These are phyloP conservation scores for Aleiodes testaceus DNA, from an alignment of 2,888 invertebrate species.

Conservation along the genomic window DNA sequence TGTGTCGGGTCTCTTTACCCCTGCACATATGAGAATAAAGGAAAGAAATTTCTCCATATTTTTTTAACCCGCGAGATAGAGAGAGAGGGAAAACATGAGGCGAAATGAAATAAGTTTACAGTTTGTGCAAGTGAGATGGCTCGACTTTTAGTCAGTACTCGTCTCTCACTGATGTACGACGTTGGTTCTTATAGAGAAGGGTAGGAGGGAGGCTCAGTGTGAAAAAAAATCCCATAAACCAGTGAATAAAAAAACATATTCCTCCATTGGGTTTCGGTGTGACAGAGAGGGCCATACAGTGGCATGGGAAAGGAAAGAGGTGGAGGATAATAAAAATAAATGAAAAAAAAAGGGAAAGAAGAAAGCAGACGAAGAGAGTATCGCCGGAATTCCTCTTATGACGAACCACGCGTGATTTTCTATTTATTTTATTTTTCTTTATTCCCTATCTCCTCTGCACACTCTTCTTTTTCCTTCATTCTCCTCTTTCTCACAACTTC, in stretches of 20 bases:
- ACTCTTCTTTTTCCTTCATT: constrained; percentile 46
- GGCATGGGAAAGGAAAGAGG: constrained; percentile 40
- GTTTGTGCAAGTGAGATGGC: constrained; percentile 52
- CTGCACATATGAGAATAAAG: constrained; percentile 9
- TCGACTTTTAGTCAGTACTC: constrained; percentile 59
- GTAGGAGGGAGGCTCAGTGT: constrained; percentile 57
- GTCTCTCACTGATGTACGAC: constrained; percentile 70
- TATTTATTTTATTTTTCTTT: constrained; percentile 55
- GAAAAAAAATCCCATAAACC: constrained; percentile 73
- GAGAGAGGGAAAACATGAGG: constrained; percentile 40
- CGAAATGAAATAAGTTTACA: constrained; percentile 12
- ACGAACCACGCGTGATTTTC: constrained; percentile 71
- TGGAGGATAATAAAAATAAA: constrained; percentile 41
- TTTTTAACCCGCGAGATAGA: constrained; percentile 11
- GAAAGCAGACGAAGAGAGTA: constrained; percentile 56
- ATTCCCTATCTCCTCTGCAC: constrained; percentile 24
- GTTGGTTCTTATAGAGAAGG: constrained; percentile 52
- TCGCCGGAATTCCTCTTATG: constrained; percentile 72
- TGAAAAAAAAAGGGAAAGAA: constrained; percentile 37
- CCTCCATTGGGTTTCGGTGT: constrained; percentile 62
- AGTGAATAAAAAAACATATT: constrained; percentile 65
- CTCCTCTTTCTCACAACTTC: constrained; percentile 46
- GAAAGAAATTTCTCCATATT: background rate
- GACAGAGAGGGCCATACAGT: constrained; percentile 28
- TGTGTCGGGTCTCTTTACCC: constrained; percentile 37